Percentiles rank a stretch among this genome's conserved stretches.
Conservation (phyloP, 2,113 vertebrate genomes). For the Siniperca knerii region DNA sequence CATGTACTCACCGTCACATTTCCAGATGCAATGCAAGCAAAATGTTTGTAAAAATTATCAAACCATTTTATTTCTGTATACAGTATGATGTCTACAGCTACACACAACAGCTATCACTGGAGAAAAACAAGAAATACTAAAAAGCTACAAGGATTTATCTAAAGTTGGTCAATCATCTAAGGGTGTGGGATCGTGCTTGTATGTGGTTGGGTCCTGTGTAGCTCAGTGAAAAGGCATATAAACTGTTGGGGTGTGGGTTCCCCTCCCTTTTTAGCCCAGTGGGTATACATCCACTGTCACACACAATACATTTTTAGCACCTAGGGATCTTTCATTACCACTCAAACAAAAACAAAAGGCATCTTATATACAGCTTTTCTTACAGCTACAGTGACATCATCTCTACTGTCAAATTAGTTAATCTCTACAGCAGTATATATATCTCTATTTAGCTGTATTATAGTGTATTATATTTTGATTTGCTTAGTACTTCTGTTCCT, state of each 20-base stretch:
- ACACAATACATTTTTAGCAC: neutral
- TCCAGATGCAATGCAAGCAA: slow-evolving; percentile 49
- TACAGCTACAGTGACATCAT: neutral
- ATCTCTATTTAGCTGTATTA: no score
- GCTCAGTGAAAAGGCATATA: neutral
- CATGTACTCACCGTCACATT: slow-evolving; percentile 65
- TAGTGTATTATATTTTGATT: no score
- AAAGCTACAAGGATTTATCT: neutral
- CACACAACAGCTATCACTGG: neutral
- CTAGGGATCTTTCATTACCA: neutral
- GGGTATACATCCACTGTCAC: neutral
- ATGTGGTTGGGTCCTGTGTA: neutral
- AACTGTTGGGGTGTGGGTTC: neutral
- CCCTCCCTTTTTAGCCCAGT: neutral
- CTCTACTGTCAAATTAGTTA: neutral
- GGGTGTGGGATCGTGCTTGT: neutral
- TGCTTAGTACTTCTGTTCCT: no score
- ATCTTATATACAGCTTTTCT: no score
- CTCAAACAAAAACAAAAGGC: no score
- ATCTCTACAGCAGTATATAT: neutral
- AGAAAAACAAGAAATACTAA: neutral
- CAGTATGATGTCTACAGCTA: neutral
- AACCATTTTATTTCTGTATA: neutral
- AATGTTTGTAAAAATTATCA: neutral
- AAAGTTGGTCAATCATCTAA: neutral